These are phyloP conservation scores for Volucella bombylans DNA, from an alignment of 2,888 invertebrate genomes.

Conservation along the genomic window DNA sequence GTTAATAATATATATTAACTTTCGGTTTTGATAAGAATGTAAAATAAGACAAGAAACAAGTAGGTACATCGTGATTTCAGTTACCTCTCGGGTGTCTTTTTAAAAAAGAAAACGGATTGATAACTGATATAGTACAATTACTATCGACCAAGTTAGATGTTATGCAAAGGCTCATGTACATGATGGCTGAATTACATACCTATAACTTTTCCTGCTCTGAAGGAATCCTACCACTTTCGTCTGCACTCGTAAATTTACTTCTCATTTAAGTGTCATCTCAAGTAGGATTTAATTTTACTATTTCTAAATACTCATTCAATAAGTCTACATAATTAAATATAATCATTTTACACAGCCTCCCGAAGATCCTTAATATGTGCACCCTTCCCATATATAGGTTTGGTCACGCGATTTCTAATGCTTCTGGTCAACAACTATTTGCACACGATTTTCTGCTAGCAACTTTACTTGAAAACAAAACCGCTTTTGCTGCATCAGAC, in stretches of 20 bases:
- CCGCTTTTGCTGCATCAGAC: slow-evolving; percentile 33
- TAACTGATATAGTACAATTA: too few species aligned
- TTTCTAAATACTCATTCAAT: background rate
- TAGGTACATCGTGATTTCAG: too few species aligned
- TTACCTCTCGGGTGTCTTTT: too few species aligned
- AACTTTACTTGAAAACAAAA: slow-evolving; percentile 10
- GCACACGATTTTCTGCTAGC: slow-evolving; percentile 55
- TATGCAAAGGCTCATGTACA: too few species aligned
- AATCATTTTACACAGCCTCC: slow-evolving; percentile 42
- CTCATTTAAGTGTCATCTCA: background rate
- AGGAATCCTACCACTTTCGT: background rate
- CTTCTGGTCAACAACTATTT: slow-evolving; percentile 41
- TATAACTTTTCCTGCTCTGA: too few species aligned
- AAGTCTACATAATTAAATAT: slow-evolving; percentile 41
- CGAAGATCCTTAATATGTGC: slow-evolving; percentile 40
- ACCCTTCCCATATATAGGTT: slow-evolving; percentile 30
- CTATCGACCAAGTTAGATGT: too few species aligned
- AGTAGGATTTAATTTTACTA: slow-evolving; percentile 9
- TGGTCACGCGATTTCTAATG: slow-evolving; percentile 62
- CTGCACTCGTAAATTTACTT: slow-evolving; percentile 1
- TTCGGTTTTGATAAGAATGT: too few species aligned
- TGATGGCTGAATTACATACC: too few species aligned
- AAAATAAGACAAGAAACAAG: too few species aligned
- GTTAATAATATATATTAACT: too few species aligned
- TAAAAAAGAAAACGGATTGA: too few species aligned